Evolutionary conservation across 2,888 invertebrate genomes (phyloP).

Genomic region (Portevinia maculata): DNA sequence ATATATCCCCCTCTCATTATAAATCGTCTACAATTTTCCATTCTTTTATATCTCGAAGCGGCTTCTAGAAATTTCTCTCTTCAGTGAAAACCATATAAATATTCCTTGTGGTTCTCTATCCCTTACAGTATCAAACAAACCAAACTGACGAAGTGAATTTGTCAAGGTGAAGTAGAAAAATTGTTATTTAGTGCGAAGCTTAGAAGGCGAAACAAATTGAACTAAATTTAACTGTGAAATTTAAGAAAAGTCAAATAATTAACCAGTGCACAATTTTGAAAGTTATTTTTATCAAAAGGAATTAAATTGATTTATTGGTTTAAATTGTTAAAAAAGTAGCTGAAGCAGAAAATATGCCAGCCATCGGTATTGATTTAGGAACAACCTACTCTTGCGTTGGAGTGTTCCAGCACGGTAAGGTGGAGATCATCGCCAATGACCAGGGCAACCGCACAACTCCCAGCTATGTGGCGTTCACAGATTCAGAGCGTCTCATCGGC

Average conservation of each 20-base stretch:
- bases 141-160: not conserved
- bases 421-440: slow-evolving; percentile 92
- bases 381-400: slow-evolving; percentile 92
- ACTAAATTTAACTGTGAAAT: not conserved
- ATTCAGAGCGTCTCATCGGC: slow-evolving; percentile 92
- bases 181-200: not conserved
- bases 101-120: slow-evolving; percentile 19
- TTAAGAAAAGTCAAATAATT: not conserved
- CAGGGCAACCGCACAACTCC: slow-evolving; percentile 92
- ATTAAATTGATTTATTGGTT: too few species aligned
- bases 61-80: slow-evolving; percentile 50
- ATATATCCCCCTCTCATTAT: not conserved
- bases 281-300: too few species aligned
- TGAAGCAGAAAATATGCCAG: slow-evolving; percentile 82
- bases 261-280: not conserved
- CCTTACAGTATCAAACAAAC: slow-evolving; percentile 31
- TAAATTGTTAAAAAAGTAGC: not conserved
- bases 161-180: not conserved
- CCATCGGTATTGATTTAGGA: slow-evolving; percentile 91
- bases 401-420: slow-evolving; percentile 90
- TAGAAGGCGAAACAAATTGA: not conserved
- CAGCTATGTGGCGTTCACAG: slow-evolving; percentile 91
- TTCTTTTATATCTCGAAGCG: slow-evolving; percentile 13
- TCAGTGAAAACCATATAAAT: slow-evolving; percentile 58
- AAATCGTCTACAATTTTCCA: slow-evolving; percentile 35